Base-by-base conservation (phyloP, 2,888 invertebrate species). In the Calephelis perditalis region DNA sequence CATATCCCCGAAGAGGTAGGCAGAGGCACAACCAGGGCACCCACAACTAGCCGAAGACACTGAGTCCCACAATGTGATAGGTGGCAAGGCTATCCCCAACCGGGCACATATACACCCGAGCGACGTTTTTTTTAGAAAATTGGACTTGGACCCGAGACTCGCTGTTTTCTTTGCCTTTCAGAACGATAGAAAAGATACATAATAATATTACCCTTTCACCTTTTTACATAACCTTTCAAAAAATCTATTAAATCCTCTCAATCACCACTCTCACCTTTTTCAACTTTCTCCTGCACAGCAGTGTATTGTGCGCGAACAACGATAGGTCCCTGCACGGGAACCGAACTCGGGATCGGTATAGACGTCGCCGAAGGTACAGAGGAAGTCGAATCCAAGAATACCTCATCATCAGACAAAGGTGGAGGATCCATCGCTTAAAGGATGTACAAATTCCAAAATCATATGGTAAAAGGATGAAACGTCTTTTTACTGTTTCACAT, bases 341-440 rank as follows among this genome's bases (percentile, higher is more conserved):
- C 62, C 7, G 67, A 57, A 67, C 71, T 68, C 9, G 66, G 65
- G 11, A 67, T 62, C 10, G 71, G 66, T 35, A 69, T 61, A 1
- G 76, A 77, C 60, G 68, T 73, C 64, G 77, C 68, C 0, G 77
- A 77, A 9, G 84, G 82, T 56, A 74, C 68, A 0, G 82, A 75
- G 0, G 84, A 82, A 58, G 75, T 78, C 35, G 75, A 73, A 62
- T 84, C 85, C 63, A 80, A 70, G 76, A 90, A 90, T 61, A 88
- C 89, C 61, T 91, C 89, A 60, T 87, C 86, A 61, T 89, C 89
- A 0, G 83, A 82, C 11, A 84, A 73, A 57, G 81, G 75, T 71
- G 76, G 74, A 55, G 80, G 79, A 67, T 84, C 84, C 49, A 52
- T 52, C 4, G 49, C 66, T 15, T 64, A 59, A 55, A 67, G 67